phyloP scores from a whole-genome alignment of 92 coral and sea anemone species.

The Pocillopora grandis region DNA sequence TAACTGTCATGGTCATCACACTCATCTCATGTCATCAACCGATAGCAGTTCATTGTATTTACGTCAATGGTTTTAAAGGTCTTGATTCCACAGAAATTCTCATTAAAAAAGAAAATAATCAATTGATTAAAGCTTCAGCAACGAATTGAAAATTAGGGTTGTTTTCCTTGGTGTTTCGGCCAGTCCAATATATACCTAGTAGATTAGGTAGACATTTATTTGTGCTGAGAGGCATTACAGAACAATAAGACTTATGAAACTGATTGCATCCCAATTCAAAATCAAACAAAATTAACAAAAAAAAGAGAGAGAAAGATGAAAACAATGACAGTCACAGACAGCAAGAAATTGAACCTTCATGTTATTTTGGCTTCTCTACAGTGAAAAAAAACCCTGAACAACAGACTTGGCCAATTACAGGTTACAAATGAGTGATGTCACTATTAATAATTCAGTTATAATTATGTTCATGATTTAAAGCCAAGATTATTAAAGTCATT shows the following conservation, averaged over 20 bases:
- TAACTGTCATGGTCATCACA: slow-evolving; percentile 9
- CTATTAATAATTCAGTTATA: no score
- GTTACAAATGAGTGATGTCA: no score
- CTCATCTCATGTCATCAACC: slow-evolving; percentile 1
- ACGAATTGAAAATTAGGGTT: not conserved
- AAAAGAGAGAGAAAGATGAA: not conserved
- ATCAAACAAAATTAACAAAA: not conserved
- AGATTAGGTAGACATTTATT: not conserved
- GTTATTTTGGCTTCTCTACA: no score
- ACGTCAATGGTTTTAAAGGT: slow-evolving; percentile 41
- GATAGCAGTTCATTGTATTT: slow-evolving; percentile 20
- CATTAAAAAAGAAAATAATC: slow-evolving; percentile 4
- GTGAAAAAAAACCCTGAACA: no score
- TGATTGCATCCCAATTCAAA: not conserved
- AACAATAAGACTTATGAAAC: not conserved
- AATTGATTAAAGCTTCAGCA: not conserved
- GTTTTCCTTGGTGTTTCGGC: not conserved
- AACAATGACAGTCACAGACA: no score
- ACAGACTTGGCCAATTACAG: no score
- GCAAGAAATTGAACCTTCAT: no score
- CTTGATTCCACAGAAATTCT: slow-evolving; percentile 32
- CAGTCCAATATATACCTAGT: not conserved
- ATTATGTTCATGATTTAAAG: no score
- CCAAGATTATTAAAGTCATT: no score
- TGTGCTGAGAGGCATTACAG: not conserved